Evolutionary conservation across 2,113 vertebrate genomes (phyloP), one percentile per base, ranked within the genome.

Genomic region (Synchiropus splendidus): DNA sequence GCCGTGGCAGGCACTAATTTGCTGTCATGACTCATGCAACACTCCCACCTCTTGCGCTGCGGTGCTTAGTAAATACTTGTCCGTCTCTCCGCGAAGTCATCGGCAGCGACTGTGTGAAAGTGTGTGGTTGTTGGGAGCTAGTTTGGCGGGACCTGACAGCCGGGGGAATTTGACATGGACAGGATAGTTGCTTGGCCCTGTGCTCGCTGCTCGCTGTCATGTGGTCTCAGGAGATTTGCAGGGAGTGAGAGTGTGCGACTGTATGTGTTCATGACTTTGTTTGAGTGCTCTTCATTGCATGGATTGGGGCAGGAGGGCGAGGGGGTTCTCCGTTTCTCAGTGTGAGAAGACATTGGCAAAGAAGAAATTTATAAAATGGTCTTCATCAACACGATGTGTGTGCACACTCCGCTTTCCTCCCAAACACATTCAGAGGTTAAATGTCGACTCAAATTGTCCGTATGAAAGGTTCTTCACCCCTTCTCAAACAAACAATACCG

Each of bases 1-100:
- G 80, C 79, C 58, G 69, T 61, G 70, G 50, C 71, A 74, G 57
- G 71, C 67, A 71, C 50, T 82, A 86, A 87, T 87, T 87, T 85
- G 75, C 66, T 83, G 80, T 80, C 84, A 83, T 64, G 57, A 67
- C 64, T 59, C 51, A 72, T 77, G 75, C 64, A 40, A 66, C 42
- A 49, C 48, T 72, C 14, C 33, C 14, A 5, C 36, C 14, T 13
- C 33, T 16, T 17, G 53, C 63, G 47, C 54, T 45, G 64, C 52
- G 52, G 69, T 74, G 59, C 80, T 79, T 61, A 73, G 73, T 75
- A 72, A 83, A 80, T 77, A 81, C 75, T 83, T 58, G 77, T 79
- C 50, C 51, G 61, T 42, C 58, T 74, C 72, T 67, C 50, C 41
- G 54, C 72, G 74, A 55, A 67, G 55, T 72, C 62, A 40, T 54